These are phyloP conservation scores for Nomada fucata DNA, from an alignment of 2,888 invertebrate species.

Conservation along the genomic window DNA sequence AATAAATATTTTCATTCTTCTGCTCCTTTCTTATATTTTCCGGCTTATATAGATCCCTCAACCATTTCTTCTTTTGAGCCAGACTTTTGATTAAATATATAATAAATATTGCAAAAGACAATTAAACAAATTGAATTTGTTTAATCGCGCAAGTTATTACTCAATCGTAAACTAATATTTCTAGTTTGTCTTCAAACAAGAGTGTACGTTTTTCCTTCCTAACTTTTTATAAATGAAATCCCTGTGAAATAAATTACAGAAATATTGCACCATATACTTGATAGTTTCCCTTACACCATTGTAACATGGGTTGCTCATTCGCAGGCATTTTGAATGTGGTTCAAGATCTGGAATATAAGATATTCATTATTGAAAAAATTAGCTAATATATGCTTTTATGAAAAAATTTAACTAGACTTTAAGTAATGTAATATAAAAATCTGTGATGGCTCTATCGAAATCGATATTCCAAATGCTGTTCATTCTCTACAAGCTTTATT, in stretches of 20 bases:
- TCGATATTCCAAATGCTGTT: not conserved
- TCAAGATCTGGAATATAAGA: not conserved
- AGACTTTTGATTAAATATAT: too few species aligned
- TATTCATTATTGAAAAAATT: not conserved
- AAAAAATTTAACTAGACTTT: not conserved
- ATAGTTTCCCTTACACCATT: not conserved
- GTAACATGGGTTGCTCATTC: constrained; percentile 32
- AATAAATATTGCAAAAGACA: too few species aligned
- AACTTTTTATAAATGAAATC: not conserved
- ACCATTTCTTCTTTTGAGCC: not conserved
- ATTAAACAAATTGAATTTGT: too few species aligned
- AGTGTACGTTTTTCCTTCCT: not conserved
- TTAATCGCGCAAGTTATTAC: too few species aligned
- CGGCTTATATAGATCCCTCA: not conserved
- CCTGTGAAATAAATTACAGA: too few species aligned
- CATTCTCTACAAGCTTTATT: not conserved
- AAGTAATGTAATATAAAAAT: not conserved
- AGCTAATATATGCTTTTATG: too few species aligned
- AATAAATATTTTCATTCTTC: not conserved
- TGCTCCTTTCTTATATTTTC: not conserved
- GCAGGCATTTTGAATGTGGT: not conserved
- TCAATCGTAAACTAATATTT: too few species aligned
- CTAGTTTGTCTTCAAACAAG: too few species aligned
- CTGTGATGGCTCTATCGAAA: not conserved
- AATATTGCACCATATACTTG: not conserved